Evolutionary conservation across 2,888 invertebrate genomes (phyloP).

Genomic region (Escarpia spicata): DNA sequence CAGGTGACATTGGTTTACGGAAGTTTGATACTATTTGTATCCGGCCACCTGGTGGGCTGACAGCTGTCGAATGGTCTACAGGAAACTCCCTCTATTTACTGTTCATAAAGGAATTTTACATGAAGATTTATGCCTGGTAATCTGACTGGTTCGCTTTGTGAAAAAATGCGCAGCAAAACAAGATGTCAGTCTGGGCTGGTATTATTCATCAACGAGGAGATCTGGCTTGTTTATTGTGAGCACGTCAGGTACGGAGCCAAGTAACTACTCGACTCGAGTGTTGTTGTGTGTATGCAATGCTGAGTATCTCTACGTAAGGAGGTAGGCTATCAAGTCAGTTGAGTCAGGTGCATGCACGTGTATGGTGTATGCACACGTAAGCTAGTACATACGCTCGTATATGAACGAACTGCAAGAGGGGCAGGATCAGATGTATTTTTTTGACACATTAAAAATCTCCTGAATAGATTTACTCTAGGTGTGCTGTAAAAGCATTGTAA

Average conservation of each 20-base stretch:
- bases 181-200: not conserved
- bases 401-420: too few species aligned
- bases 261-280: not conserved
- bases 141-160: not conserved
- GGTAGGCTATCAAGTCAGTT: not conserved
- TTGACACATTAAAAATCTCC: too few species aligned
- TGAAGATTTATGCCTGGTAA: not conserved
- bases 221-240: not conserved
- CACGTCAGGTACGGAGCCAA: not conserved
- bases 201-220: not conserved
- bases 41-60: not conserved
- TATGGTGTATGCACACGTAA: not conserved
- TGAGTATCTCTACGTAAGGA: not conserved
- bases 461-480: too few species aligned
- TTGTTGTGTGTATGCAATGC: not conserved
- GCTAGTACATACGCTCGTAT: not conserved
- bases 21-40: not conserved
- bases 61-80: not conserved
- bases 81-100: not conserved
- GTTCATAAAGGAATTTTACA: not conserved
- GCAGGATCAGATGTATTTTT: too few species aligned
- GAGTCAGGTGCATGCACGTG: not conserved
- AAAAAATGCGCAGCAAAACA: not conserved
- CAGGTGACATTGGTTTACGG: constrained; percentile 9
- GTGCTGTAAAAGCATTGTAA: too few species aligned